phyloP scores from a whole-genome alignment of 2,113 vertebrate genomes.

The Corvus cornix region DNA sequence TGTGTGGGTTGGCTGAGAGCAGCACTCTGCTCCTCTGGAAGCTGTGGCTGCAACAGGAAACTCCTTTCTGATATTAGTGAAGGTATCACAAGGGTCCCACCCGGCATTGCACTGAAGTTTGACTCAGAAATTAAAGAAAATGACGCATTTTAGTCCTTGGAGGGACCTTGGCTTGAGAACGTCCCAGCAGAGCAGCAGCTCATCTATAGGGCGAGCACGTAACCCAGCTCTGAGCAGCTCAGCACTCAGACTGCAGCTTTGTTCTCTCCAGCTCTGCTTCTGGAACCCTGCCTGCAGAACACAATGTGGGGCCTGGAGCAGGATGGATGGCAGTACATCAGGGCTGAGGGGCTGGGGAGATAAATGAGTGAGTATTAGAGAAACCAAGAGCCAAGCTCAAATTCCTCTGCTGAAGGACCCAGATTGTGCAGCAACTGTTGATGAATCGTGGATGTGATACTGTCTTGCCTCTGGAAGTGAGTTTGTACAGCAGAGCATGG shows the following conservation, averaged over 20 bases:
- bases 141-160: background rate
- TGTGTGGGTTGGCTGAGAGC: background rate
- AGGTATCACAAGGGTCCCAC: background rate
- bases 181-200: background rate
- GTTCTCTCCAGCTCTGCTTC: slow-evolving; percentile 1
- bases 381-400: background rate
- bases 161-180: background rate
- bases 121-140: background rate
- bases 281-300: slow-evolving; percentile 38
- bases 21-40: background rate
- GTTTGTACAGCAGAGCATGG: background rate
- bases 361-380: background rate
- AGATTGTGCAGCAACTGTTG: slow-evolving; percentile 41
- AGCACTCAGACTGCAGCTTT: slow-evolving; percentile 33
- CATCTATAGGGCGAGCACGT: background rate
- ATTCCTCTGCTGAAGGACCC: slow-evolving; percentile 27
- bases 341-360: background rate
- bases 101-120: fast-evolving
- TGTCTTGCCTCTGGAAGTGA: background rate
- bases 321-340: background rate
- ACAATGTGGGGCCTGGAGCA: slow-evolving; percentile 34
- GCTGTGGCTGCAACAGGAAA: background rate
- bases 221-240: background rate
- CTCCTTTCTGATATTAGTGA: background rate
- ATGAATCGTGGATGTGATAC: background rate